Percentiles rank a stretch among this genome's conserved stretches.
phyloP scores from a whole-genome alignment of 2,888 invertebrate genomes.

The Psococerastis gibbosa region DNA sequence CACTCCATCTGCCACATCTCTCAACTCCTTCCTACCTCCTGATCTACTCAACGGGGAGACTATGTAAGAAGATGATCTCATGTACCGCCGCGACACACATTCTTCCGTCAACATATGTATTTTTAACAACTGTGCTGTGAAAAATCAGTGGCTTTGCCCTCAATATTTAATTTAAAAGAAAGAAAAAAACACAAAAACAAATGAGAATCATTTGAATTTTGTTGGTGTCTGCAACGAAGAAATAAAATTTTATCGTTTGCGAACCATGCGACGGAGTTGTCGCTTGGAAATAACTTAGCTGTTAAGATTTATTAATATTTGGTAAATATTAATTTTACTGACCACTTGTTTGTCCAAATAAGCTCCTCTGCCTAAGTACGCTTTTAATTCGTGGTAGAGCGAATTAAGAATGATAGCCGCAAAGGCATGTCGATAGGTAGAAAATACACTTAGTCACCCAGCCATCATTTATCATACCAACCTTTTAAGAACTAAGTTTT shows the following conservation, averaged over 20 bases:
- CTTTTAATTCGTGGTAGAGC: no score
- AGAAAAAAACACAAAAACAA: conserved; percentile 14
- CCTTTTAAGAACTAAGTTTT: no score
- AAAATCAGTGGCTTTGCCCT: conserved; percentile 32
- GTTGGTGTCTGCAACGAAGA: conserved; percentile 3
- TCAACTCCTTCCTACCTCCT: conserved; percentile 73
- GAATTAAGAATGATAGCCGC: no score
- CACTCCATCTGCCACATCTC: conserved; percentile 49
- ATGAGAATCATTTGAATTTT: no score
- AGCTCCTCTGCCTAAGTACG: no score
- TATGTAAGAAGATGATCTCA: conserved; percentile 38
- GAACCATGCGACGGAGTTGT: not conserved
- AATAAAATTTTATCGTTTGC: not conserved
- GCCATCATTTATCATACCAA: no score
- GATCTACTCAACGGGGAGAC: conserved; percentile 75
- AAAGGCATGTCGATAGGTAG: no score
- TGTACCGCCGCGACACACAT: not conserved
- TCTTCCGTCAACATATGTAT: conserved; percentile 19
- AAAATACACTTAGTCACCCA: no score
- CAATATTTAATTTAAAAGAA: conserved; percentile 24
- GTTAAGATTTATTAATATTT: conserved; percentile 9
- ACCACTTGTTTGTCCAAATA: no score
- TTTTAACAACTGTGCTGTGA: conserved; percentile 36
- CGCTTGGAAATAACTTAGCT: not conserved
- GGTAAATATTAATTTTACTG: not conserved